A percentile compares a stretch with the other conserved stretches of the same genome.
Conservation (phyloP, 2,113 vertebrate genomes). For the Bos indicus region DNA sequence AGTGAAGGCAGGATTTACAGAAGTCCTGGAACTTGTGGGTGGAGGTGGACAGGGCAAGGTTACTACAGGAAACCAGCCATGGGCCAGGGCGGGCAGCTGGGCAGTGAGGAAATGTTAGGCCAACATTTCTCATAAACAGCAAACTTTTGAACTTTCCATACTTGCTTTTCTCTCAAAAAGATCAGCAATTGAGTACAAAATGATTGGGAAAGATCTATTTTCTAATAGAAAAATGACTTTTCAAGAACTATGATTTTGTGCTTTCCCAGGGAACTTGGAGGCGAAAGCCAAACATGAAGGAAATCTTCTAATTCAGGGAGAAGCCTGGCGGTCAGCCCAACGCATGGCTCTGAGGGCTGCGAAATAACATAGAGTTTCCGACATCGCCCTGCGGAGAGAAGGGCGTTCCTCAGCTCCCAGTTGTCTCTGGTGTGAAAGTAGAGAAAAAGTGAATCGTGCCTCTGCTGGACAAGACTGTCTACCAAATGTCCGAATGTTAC, state of each 20-base stretch:
- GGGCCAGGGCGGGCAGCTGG: not conserved
- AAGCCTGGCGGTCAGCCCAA: not conserved
- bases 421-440: not conserved
- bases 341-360: not conserved
- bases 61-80: not conserved
- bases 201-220: not conserved
- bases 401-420: not conserved
- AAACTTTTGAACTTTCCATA: not conserved
- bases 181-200: not conserved
- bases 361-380: not conserved
- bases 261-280: not conserved
- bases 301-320: conserved; percentile 24
- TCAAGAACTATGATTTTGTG: conserved; percentile 40
- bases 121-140: not conserved
- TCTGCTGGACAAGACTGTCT: not conserved
- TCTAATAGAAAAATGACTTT: conserved; percentile 38
- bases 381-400: not conserved
- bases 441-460: not conserved
- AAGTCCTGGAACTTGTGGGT: not conserved
- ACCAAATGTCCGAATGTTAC: not conserved
- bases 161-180: conserved; percentile 26
- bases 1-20: not conserved
- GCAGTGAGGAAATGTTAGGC: not conserved
- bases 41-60: not conserved
- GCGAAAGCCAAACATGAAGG: conserved; percentile 24